phyloP scores from a whole-genome alignment of 2,113 vertebrate species.

The Leptocoma aspasia region DNA sequence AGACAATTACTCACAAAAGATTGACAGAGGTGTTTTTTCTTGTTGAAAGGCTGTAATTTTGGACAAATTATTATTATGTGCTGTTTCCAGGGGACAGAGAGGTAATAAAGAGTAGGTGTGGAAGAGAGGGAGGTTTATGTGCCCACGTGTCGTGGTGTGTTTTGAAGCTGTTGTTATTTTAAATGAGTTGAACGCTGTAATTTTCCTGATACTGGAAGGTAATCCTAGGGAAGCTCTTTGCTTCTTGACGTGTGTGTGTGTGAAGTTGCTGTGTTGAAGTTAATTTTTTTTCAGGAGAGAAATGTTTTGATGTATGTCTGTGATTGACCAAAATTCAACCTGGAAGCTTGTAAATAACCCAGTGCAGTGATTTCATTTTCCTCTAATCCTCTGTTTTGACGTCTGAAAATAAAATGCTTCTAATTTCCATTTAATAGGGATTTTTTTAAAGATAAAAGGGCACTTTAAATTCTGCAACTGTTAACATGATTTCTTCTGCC shows the following conservation, averaged over 20 bases:
- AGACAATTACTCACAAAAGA: neutral
- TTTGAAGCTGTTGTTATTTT: constrained; percentile 23
- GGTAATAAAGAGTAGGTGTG: neutral
- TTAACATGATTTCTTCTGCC: constrained; percentile 15
- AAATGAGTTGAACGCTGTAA: neutral
- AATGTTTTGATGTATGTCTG: neutral
- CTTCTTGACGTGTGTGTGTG: neutral
- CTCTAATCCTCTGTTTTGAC: constrained; percentile 47
- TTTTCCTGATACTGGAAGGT: neutral
- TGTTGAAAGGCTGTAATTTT: constrained; percentile 25
- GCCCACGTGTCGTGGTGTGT: neutral
- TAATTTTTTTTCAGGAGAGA: neutral
- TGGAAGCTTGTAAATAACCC: constrained; percentile 35
- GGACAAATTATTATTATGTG: constrained; percentile 9
- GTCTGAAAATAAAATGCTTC: constrained; percentile 18
- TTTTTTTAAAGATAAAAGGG: constrained; percentile 6
- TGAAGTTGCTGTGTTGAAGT: constrained; percentile 8
- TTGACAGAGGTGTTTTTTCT: constrained; percentile 2
- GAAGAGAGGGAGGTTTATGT: neutral
- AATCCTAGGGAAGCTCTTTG: neutral
- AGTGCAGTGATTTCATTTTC: neutral
- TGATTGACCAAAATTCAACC: neutral
- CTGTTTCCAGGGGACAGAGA: neutral
- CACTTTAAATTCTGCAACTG: constrained; percentile 10
- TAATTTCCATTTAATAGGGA: constrained; percentile 30